Conservation (phyloP, 1,140 invertebrate species). For the Tetraneura akinire region DNA sequence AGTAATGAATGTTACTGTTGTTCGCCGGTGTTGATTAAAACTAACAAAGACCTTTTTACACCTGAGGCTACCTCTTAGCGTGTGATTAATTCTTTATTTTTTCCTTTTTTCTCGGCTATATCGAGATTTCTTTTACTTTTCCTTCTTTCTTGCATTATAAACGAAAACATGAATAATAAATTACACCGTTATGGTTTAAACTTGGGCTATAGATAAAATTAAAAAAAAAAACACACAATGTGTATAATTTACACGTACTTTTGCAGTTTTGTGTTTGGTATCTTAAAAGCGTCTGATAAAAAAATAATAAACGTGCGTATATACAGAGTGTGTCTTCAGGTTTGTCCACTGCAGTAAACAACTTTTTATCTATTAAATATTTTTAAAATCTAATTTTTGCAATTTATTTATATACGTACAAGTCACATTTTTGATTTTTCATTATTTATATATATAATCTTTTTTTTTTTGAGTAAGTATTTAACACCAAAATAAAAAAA, state of each 20-base stretch:
- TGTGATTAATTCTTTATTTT: conserved; percentile 30
- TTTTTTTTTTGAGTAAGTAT: too few species aligned
- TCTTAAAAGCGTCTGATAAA: too few species aligned
- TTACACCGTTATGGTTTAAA: neutral
- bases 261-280: neutral
- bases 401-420: too few species aligned
- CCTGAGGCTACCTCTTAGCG: conserved; percentile 30
- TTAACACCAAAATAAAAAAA: too few species aligned
- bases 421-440: too few species aligned
- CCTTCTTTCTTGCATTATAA: neutral
- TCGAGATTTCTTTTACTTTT: conserved; percentile 37
- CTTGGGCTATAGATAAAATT: neutral
- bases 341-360: too few species aligned
- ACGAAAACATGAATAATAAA: neutral
- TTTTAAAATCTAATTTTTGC: too few species aligned
- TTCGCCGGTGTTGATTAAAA: conserved; percentile 46
- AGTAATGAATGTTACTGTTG: conserved; percentile 40
- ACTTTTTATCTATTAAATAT: too few species aligned
- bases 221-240: neutral
- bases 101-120: conserved; percentile 1
- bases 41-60: conserved; percentile 40
- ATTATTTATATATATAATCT: too few species aligned
- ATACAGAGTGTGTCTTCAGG: too few species aligned
- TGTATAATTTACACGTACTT: too few species aligned
- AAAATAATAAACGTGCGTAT: too few species aligned